phyloP scores from a whole-genome alignment of 2,113 vertebrate genomes.

The Lutjanus erythropterus region DNA sequence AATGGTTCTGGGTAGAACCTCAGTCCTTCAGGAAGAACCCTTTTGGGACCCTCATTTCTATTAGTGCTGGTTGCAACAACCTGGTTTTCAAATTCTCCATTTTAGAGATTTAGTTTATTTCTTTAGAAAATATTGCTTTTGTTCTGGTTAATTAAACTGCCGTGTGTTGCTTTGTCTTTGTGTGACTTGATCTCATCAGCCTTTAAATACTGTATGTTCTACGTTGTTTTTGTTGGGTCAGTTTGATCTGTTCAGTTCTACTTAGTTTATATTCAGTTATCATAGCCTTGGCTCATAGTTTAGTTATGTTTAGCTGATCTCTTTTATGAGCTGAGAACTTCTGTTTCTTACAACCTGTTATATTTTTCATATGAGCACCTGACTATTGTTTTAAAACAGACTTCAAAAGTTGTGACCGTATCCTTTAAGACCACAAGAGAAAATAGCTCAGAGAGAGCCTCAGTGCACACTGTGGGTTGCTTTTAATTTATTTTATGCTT shows the following conservation, averaged over 20 bases:
- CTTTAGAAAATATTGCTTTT: no score
- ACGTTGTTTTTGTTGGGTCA: background rate
- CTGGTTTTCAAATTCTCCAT: no score
- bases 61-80: no score
- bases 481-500: slow-evolving; percentile 5
- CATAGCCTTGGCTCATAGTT: no score
- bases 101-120: no score
- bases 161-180: no score
- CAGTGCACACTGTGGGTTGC: background rate
- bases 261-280: background rate
- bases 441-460: background rate
- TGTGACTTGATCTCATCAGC: background rate
- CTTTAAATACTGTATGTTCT: background rate
- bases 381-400: background rate
- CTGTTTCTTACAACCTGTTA: background rate
- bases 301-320: background rate
- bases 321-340: background rate
- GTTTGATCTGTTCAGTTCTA: background rate
- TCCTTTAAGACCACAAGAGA: background rate
- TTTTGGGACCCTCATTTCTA: no score
- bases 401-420: background rate
- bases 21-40: no score
- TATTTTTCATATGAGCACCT: background rate
- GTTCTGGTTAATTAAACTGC: no score
- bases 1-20: no score